Base-by-base conservation (phyloP, 2,797 vertebrate species). In the Labroides dimidiatus region DNA sequence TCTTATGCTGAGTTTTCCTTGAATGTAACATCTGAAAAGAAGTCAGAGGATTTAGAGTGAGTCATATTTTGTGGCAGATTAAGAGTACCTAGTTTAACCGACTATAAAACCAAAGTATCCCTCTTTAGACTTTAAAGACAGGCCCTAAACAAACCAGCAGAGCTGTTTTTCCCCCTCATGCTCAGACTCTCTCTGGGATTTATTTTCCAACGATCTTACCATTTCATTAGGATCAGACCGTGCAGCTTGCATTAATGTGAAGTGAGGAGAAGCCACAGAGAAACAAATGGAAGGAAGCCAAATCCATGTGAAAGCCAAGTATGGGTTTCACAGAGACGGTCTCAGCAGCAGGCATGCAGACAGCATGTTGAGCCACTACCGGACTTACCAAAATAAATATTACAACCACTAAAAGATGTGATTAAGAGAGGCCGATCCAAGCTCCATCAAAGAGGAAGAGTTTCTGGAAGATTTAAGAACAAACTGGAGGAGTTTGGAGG, bases 361-460 rank as follows among this genome's bases (percentile, higher is more conserved):
- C 75, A 72, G 71, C 67, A 78, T 78, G 80, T 50, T 59, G 64
- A 76, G 84, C 53, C 71, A 71, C 59, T 68, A 50, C 62, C 24
- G 23, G 65, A 84, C 76, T 84, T 81, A 75, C 69, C 80, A 80
- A 83, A 88, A 89, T 84, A 90, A 91, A 92, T 87, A 89, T 73
- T 59, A 57, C 55, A 84, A 80, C 77, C 78, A 64, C 65, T 72
- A 54, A 77, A 80, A 86, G 84, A 90, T 75, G 67, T 66, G 72
- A 90, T 88, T 80, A 78, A 69, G 48, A 81, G 73, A 84, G 85
- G 87, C 79, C 84, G 75, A 86, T 88, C 75, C 81, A 66, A 77
- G 64, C 77, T 69, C 71, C 41, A 66, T 81, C 78, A 78, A 88
- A 81, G 70, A 75, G 66, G 16, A 72, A 57, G 67, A 72, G 69